Evolutionary conservation across 2,113 vertebrate species (phyloP).

Genomic region (Rhabdornis inornatus): DNA sequence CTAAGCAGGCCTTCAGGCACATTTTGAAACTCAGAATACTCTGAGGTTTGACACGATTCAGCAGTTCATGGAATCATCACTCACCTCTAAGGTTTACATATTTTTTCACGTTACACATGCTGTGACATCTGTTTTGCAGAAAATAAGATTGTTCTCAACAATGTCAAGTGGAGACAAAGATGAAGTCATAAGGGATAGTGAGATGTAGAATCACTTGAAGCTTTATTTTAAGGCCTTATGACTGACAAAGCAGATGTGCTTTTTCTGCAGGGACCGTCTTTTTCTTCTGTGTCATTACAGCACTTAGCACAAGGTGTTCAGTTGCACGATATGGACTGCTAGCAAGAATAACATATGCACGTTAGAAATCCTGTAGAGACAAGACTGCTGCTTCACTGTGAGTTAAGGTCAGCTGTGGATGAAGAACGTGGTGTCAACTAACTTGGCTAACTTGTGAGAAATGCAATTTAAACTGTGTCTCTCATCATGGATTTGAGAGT

Average conservation of each 20-base stretch:
- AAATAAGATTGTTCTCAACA: slow-evolving; percentile 31
- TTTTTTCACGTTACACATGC: slow-evolving; percentile 2
- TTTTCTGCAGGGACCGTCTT: neutral
- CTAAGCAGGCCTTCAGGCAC: neutral
- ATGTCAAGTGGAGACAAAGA: slow-evolving; percentile 3
- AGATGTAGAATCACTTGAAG: neutral
- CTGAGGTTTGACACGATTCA: neutral
- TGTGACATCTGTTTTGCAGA: slow-evolving; percentile 21
- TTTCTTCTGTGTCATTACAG: neutral
- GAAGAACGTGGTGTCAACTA: neutral
- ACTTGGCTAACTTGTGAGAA: neutral
- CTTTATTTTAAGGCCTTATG: neutral
- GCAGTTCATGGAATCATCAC: neutral
- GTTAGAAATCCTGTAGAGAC: neutral
- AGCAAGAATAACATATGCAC: neutral
- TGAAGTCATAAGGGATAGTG: neutral
- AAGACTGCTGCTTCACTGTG: neutral
- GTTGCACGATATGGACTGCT: neutral
- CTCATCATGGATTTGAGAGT: neutral
- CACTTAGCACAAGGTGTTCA: neutral
- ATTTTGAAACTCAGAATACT: neutral
- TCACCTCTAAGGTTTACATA: slow-evolving; percentile 12
- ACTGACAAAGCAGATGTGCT: neutral
- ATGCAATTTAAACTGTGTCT: neutral
- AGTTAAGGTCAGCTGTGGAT: neutral